Base-by-base conservation (phyloP, 1,140 invertebrate species). In the Eurosta solidaginis region DNA sequence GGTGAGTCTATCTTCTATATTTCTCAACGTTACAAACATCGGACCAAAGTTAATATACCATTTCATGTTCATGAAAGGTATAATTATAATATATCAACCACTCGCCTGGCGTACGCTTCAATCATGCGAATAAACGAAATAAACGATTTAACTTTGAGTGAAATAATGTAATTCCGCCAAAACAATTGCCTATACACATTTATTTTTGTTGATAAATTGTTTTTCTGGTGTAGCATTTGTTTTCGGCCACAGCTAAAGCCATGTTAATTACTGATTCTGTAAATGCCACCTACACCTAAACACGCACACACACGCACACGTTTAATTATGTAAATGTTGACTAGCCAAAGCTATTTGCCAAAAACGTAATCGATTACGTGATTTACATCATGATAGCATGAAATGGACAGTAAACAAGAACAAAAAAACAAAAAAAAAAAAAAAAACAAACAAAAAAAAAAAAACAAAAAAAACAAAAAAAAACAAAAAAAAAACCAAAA, bases 271-370 rank as follows among this genome's bases (percentile, higher is more conserved):
- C 45, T 1, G 3, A n/a, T 3, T n/a, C 12, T 14, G n/a, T 3
- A 47, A 47, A 47, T 29, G 25, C 12, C 27, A 22, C 59, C 7
- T n/a, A n/a, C 33, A 40, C 54, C n/a, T 7, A 63, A 17, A n/a
- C 14, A 63, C 29, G 17, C 33, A 36, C n/a, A 25, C 33, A 33
- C 10, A 7, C 10, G 7, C 20, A 40, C 14, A n/a, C n/a, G n/a
- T n/a, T n/a, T n/a, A n/a, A 17, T 4, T 63, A 7, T 7, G 59
- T 33, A 14, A 59, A 33, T 12, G 10, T 20, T 63, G 9, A 33
- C 59, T n/a, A n/a, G n/a, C n/a, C n/a, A n/a, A n/a, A n/a, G 52
- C 59, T n/a, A 63, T 63, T 63, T 63, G 59, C 59, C 59, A 63
- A 63, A 36, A 63, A 63, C 59, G 59, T 63, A 63, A 63, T 63